These are phyloP conservation scores for Mobula hypostoma DNA, from an alignment of 2,113 vertebrate genomes.

Conservation along the genomic window DNA sequence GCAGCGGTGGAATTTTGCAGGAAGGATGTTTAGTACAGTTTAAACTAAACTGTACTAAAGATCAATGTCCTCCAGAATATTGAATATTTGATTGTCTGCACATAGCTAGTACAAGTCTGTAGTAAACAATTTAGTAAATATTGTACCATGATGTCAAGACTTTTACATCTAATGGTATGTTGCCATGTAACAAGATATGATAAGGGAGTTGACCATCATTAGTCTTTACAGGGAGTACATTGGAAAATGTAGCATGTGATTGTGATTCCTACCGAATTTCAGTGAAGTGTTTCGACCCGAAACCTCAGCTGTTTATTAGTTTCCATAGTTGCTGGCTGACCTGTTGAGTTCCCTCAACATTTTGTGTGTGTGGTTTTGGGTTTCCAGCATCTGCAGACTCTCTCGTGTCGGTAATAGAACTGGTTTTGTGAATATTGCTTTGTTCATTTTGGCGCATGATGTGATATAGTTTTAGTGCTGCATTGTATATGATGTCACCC, in stretches of 20 bases:
- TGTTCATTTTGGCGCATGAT: neutral
- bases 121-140: constrained; percentile 9
- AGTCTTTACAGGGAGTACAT: neutral
- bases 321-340: too few species aligned
- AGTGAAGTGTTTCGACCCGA: neutral
- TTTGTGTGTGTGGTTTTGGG: too few species aligned
- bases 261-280: neutral
- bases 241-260: neutral
- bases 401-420: neutral
- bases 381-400: too few species aligned
- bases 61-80: neutral
- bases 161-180: neutral
- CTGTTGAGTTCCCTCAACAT: too few species aligned
- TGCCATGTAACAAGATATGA: neutral
- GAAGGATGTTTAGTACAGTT: neutral
- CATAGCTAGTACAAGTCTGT: neutral
- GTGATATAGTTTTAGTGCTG: neutral
- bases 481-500: neutral
- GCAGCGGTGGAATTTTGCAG: neutral
- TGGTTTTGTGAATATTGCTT: neutral
- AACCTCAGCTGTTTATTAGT: too few species aligned
- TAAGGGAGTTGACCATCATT: neutral
- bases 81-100: neutral
- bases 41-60: too few species aligned
- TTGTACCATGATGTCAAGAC: neutral